A percentile compares a stretch with the other conserved stretches of the same genome.
These are phyloP conservation scores for Neopelma chrysocephalum DNA, from an alignment of 2,797 vertebrate genomes.

Conservation along the genomic window DNA sequence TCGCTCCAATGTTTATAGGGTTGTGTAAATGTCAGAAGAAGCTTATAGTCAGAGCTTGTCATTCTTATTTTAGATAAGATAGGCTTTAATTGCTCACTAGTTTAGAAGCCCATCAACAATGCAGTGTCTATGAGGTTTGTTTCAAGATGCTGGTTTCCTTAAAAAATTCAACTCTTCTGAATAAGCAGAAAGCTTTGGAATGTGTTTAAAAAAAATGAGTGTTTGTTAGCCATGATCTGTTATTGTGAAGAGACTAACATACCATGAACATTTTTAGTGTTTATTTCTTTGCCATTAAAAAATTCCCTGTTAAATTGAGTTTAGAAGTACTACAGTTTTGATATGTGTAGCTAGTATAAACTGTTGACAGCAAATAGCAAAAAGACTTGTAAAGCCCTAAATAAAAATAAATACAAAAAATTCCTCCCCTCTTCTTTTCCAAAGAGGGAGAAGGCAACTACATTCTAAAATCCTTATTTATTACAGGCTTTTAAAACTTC, in stretches of 20 bases:
- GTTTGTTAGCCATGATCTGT: not conserved
- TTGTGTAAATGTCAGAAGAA: not conserved
- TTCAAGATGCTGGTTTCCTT: constrained; percentile 24
- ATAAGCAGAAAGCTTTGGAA: constrained; percentile 8
- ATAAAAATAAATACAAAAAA: not conserved
- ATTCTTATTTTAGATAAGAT: not conserved
- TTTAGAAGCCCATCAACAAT: constrained; percentile 25
- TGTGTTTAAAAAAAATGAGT: not conserved
- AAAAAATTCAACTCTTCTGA: not conserved
- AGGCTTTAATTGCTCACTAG: not conserved
- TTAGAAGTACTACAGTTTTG: not conserved
- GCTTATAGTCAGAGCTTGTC: not conserved
- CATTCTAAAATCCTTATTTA: not conserved
- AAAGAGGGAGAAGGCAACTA: not conserved
- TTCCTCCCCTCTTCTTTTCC: not conserved
- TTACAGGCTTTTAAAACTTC: not conserved
- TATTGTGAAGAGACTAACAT: not conserved
- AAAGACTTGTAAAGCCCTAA: not conserved
- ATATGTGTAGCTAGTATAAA: not conserved
- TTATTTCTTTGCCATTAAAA: not conserved
- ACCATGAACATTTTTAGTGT: not conserved
- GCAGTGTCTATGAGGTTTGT: constrained; percentile 25
- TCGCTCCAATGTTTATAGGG: not conserved
- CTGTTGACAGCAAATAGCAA: not conserved
- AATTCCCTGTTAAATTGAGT: not conserved